Base-by-base conservation (phyloP, 2,797 vertebrate species). In the Clamator glandarius region DNA sequence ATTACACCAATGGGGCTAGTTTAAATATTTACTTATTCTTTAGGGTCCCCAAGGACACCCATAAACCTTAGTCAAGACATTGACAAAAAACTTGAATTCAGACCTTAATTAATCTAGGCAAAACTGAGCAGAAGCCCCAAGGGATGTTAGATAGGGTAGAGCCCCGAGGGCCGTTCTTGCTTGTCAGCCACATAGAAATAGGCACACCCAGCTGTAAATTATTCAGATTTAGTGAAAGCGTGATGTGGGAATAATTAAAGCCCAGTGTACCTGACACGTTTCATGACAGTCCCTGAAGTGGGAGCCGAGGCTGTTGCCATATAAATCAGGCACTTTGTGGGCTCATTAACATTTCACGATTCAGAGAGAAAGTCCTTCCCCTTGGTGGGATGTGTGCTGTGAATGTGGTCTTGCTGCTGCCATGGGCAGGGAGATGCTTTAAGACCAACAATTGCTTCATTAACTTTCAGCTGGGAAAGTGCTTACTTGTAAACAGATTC, bases 1-100 rank as follows among this genome's bases (percentile, higher is more conserved):
- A 42, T 96, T 96, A 91, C 91, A 92, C 55, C 75, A 8, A 6
- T 19, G 73, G 88, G 87, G 78, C 61, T 64, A 84, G 52, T 89
- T 92, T 93, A 94, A 95, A 95, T 90, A 95, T 95, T 95, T 95
- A 91, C 93, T 92, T 94, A 75, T 92, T 81, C 87, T 92, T 92
- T n/a, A 84, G 92, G 59, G 90, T 52, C 63, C 86, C 63, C 74
- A 57, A 96, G 92, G 80, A 77, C 84, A 73, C 64, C 84, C 74
- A 66, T 82, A 92, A 95, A 90, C 88, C 75, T 89, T 51, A 52
- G 59, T 52, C 73, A 63, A 79, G 81, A 86, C 35, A 36, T 41
- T 86, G 91, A 94, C 78, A 81, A 48, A 96, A 95, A 57, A 31
- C 87, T 80, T 16, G 68, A 87, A 62, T 83, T 42, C 52, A 54